Evolutionary conservation across 2,797 vertebrate species (phyloP).

Genomic region (Xyrichtys novacula): DNA sequence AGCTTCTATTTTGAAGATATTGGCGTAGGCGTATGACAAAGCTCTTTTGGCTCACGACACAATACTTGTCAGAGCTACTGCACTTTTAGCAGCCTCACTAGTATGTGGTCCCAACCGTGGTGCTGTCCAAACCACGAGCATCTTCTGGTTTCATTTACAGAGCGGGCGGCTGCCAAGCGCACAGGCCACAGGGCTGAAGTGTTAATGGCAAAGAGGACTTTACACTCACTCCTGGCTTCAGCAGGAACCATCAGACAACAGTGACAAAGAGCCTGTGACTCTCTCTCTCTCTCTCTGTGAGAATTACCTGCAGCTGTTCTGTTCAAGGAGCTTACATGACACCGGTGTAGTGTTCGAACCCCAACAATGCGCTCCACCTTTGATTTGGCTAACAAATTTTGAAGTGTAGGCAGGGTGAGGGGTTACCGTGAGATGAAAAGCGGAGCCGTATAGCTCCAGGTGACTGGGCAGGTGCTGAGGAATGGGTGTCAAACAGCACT

Average conservation of each 20-base stretch:
- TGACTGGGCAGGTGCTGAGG: conserved; percentile 73
- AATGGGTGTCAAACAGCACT: conserved; percentile 59
- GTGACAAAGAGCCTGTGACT: conserved; percentile 75
- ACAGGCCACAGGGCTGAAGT: conserved; percentile 82
- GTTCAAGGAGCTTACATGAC: conserved; percentile 78
- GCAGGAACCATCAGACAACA: conserved; percentile 63
- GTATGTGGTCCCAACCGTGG: conserved; percentile 81
- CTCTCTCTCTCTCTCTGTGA: conserved; percentile 59
- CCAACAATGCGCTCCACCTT: conserved; percentile 73
- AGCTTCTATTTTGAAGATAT: conserved; percentile 79
- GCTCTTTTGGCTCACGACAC: conserved; percentile 76
- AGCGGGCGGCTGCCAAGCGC: conserved; percentile 80
- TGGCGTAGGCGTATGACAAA: conserved; percentile 80
- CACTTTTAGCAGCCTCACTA: conserved; percentile 80
- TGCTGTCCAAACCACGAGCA: conserved; percentile 83
- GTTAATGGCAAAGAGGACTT: conserved; percentile 79
- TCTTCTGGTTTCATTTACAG: conserved; percentile 87
- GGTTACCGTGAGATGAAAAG: conserved; percentile 65
- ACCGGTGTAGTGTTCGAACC: conserved; percentile 77
- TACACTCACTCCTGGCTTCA: conserved; percentile 71
- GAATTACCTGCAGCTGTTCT: conserved; percentile 82
- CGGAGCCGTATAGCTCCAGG: conserved; percentile 72
- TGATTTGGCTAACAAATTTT: conserved; percentile 77
- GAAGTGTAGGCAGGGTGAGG: conserved; percentile 46
- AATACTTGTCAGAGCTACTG: conserved; percentile 84